Base-by-base conservation (phyloP, 2,888 invertebrate genomes). In the Pasiphila rectangulata region DNA sequence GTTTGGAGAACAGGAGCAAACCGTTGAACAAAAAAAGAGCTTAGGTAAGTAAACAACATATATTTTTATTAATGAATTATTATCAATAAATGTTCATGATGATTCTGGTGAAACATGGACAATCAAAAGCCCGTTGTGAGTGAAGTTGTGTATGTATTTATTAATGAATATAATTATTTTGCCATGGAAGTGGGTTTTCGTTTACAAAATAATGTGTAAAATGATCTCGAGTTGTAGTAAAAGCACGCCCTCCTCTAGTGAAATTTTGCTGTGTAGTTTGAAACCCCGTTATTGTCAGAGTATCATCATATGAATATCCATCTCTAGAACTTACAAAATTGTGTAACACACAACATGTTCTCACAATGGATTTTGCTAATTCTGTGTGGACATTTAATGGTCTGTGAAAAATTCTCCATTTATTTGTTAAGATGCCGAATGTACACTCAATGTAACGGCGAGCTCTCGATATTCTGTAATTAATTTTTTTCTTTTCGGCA, bases 11-110 rank as follows among this genome's bases (percentile, higher is more conserved):
- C 32, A 53, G 39, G 48, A 48, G 27, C 36, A 46, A 50, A 50
- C 43, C 30, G 42, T 43, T 46, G 43, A 46, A 46, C 23, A 54
- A 54, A 54, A 54, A 49, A 49, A 48, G 43, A 38, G 35, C 41
- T 46, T 49, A 9, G 43, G 44, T 43, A 42, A 47, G 42, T 42
- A 21, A 41, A 29, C 37, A 36, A 46, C 37, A 37, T 25, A 38
- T n/a, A n/a, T n/a, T n/a, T n/a, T n/a, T n/a, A n/a, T n/a, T 29
- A 43, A 43, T 47, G 24, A 47, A 37, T 41, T 37, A 15, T 10
- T 46, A 39, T 39, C 34, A 46, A 46, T 46, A 46, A 39, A 46
- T 39, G 39, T 34, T 39, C 38, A 45, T 45, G 32, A 45, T 45
- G 45, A 24, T 45, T 45, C 45, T 47, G 47, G 47, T 47, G 47